Evolutionary conservation across 92 coral and sea anemone species (phyloP), one percentile per base, ranked within the genome.

Genomic region (Phenganax marumi): DNA sequence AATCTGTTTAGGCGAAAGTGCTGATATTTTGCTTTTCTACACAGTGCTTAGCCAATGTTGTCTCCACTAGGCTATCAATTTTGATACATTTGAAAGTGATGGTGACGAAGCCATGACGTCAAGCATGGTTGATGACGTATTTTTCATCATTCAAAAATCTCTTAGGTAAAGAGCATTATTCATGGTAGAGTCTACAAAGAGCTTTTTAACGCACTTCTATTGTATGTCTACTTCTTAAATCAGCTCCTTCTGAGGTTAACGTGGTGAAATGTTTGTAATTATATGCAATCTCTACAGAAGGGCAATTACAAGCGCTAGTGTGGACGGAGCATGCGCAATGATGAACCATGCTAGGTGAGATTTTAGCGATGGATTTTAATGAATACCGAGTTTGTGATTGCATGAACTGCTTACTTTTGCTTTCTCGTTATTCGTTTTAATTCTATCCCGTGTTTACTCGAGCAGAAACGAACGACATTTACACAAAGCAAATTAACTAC

Each of bases 261-360:
- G 5, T 33, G 43, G 2, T 33, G 43, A 33, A 33, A 33, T 33
- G 33, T 24, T 14, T 43, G 47, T 9, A 39, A n/a, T 60, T 26
- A 10, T 56, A 50, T 21, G 43, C 33, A 46, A 19, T 84, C 0
- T 49, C 47, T 26, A 23, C 87, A 92, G 97, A 57, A 91, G 98
- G 46, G 93, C 97, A 0, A 76, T 92, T 57, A 90, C 98, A 19
- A 95, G 98, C 84, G 88, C 96, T 0, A 93, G 97, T 88, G 95
- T 89, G n/a, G 98, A 95, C 77, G 98, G 97, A 25, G 97, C 92
- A 12, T 95, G 98, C 71, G 98, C 98, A 9, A 95, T 95, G 98
- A 81, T 95, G 52, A 95, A 95, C 81, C 98, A 95, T 73, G 98
- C 97, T 10, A 91, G 97, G 98, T 95, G 83, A 84, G 46, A 1